phyloP scores from a whole-genome alignment of 1,140 invertebrate species.

The Eulimnadia texana region DNA sequence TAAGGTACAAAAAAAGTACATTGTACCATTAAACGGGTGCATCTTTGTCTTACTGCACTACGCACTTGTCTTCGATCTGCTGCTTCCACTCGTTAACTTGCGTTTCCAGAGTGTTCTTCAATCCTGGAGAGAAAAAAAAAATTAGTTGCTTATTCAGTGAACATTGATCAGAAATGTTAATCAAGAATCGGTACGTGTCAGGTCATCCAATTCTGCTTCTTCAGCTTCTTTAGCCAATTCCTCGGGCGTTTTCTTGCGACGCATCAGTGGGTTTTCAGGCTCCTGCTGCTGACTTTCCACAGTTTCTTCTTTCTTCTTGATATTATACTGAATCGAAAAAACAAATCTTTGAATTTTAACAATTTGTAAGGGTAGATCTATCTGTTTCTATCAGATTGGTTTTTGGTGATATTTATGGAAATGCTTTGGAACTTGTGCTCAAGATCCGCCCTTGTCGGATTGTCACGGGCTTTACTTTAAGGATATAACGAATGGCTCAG shows the following conservation, averaged over 20 bases:
- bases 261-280: slow-evolving; percentile 68
- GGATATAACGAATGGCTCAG: too few species aligned
- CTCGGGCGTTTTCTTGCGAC: slow-evolving; percentile 95
- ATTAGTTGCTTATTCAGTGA: slow-evolving; percentile 7
- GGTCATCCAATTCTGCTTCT: slow-evolving; percentile 85
- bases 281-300: slow-evolving; percentile 53
- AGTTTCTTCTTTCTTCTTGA: slow-evolving; percentile 89
- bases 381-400: too few species aligned
- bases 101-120: slow-evolving; percentile 87
- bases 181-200: slow-evolving; percentile 64
- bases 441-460: too few species aligned
- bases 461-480: too few species aligned
- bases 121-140: slow-evolving; percentile 50
- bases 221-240: slow-evolving; percentile 89
- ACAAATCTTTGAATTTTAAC: too few species aligned
- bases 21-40: too few species aligned
- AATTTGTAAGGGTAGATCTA: too few species aligned
- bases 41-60: slow-evolving; percentile 48
- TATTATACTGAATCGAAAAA: slow-evolving; percentile 67
- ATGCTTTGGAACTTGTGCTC: too few species aligned
- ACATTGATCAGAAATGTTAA: too few species aligned
- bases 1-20: too few species aligned
- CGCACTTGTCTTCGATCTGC: slow-evolving; percentile 86
- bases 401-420: too few species aligned
- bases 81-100: slow-evolving; percentile 87